Percentiles rank a stretch among this genome's conserved stretches.
phyloP scores from a whole-genome alignment of 2,888 invertebrate species.

The Frankliniella fusca region DNA sequence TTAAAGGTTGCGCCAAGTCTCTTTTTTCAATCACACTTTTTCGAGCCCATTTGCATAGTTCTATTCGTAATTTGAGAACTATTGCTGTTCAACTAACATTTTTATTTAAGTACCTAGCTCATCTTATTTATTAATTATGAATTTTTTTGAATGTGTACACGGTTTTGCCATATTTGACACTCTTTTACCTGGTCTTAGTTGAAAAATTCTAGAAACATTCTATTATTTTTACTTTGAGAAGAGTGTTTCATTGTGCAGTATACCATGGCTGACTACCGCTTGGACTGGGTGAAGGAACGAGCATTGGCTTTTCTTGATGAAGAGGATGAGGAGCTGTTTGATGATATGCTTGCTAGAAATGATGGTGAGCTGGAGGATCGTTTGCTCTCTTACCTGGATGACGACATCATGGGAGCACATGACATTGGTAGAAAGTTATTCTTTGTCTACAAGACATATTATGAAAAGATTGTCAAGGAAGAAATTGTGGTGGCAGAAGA shows the following conservation, averaged over 20 bases:
- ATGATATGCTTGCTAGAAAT: slow-evolving; percentile 54
- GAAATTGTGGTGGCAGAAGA: slow-evolving; percentile 68
- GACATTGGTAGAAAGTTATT: slow-evolving; percentile 58
- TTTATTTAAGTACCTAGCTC: too few species aligned
- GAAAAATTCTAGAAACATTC: too few species aligned
- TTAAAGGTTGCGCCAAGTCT: too few species aligned
- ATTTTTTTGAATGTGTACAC: too few species aligned
- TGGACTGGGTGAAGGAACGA: slow-evolving; percentile 66
- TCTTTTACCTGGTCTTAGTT: too few species aligned
- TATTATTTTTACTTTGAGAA: too few species aligned
- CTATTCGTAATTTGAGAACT: too few species aligned
- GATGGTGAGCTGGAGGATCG: slow-evolving; percentile 54
- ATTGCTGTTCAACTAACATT: too few species aligned
- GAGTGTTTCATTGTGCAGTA: not conserved
- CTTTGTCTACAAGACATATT: slow-evolving; percentile 64
- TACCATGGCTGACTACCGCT: slow-evolving; percentile 52
- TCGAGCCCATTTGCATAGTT: too few species aligned
- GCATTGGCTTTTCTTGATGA: slow-evolving; percentile 58
- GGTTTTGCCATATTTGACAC: too few species aligned
- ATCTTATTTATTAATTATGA: too few species aligned
- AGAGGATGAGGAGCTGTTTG: slow-evolving; percentile 55
- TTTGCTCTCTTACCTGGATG: slow-evolving; percentile 54
- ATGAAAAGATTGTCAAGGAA: slow-evolving; percentile 68
- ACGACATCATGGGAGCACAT: slow-evolving; percentile 50
- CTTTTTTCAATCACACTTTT: too few species aligned